These are phyloP conservation scores for Callosobruchus maculatus DNA, from an alignment of 2,888 invertebrate genomes.

Conservation along the genomic window DNA sequence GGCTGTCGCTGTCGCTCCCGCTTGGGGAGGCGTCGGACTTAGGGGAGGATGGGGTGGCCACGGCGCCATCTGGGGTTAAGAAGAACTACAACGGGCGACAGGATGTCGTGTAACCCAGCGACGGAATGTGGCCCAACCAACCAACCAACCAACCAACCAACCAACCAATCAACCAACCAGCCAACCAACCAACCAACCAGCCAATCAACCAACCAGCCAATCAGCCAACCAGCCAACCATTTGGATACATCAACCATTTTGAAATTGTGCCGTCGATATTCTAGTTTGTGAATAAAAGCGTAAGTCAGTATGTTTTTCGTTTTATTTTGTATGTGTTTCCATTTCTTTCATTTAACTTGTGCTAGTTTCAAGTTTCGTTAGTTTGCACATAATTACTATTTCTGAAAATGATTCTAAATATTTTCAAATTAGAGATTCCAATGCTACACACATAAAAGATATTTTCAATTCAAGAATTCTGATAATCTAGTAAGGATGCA, in stretches of 20 bases:
- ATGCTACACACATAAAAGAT: too few relatives aligned
- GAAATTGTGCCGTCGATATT: neutral
- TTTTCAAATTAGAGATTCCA: too few relatives aligned
- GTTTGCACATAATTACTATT: too few relatives aligned
- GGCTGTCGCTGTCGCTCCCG: conserved; percentile 10
- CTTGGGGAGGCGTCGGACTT: conserved; percentile 10
- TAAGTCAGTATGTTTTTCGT: neutral
- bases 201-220: neutral
- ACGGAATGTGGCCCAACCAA: neutral
- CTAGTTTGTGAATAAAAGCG: neutral
- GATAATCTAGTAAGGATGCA: too few relatives aligned
- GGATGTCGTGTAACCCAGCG: conserved; percentile 11
- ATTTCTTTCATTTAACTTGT: too few relatives aligned
- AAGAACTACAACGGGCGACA: neutral
- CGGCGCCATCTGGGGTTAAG: conserved; percentile 19
- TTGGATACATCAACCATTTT: neutral
- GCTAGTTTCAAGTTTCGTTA: too few relatives aligned
- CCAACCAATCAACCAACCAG: neutral
- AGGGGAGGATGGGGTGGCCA: conserved; percentile 10
- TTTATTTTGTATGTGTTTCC: neutral
- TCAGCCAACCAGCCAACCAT: too few relatives aligned
- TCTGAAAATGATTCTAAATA: too few relatives aligned
- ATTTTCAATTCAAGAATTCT: too few relatives aligned
- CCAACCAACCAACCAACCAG: neutral
- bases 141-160: neutral